phyloP scores from a whole-genome alignment of 53 echinoderm and acorn worm species.

The Astropecten irregularis region DNA sequence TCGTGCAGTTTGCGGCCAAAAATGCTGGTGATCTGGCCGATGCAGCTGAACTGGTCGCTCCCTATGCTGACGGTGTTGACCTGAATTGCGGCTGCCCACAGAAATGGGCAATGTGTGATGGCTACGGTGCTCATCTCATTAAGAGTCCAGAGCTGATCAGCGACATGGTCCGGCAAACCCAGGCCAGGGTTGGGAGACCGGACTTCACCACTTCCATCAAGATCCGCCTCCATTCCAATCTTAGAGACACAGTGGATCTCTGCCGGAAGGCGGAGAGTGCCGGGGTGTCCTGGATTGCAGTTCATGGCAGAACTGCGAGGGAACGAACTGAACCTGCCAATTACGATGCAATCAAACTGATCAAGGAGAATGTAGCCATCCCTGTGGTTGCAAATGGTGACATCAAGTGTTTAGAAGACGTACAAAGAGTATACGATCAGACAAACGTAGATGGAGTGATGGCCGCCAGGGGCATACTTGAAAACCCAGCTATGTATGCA shows the following conservation, averaged over 20 bases:
- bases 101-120: slow-evolving; percentile 93
- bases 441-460: slow-evolving; percentile 92
- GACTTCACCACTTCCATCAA: slow-evolving; percentile 90
- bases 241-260: slow-evolving; percentile 87
- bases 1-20: slow-evolving; percentile 96
- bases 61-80: slow-evolving; percentile 87
- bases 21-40: slow-evolving; percentile 87
- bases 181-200: slow-evolving; percentile 59
- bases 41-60: slow-evolving; percentile 85
- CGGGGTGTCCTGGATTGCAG: slow-evolving; percentile 88
- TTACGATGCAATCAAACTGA: slow-evolving; percentile 72
- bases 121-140: slow-evolving; percentile 88
- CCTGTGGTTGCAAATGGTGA: slow-evolving; percentile 97
- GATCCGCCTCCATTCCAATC: slow-evolving; percentile 79
- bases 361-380: slow-evolving; percentile 84
- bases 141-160: slow-evolving; percentile 77
- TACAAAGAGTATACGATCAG: slow-evolving; percentile 62
- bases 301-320: slow-evolving; percentile 80
- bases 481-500: slow-evolving; percentile 96
- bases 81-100: slow-evolving; percentile 97
- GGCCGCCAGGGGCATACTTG: slow-evolving; percentile 88
- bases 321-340: slow-evolving; percentile 81
- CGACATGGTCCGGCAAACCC: slow-evolving; percentile 86
- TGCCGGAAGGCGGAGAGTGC: slow-evolving; percentile 88
- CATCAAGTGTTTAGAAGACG: slow-evolving; percentile 71